These are phyloP conservation scores for Nothoprocta pentlandii DNA, from an alignment of 2,113 vertebrate genomes.

Conservation along the genomic window DNA sequence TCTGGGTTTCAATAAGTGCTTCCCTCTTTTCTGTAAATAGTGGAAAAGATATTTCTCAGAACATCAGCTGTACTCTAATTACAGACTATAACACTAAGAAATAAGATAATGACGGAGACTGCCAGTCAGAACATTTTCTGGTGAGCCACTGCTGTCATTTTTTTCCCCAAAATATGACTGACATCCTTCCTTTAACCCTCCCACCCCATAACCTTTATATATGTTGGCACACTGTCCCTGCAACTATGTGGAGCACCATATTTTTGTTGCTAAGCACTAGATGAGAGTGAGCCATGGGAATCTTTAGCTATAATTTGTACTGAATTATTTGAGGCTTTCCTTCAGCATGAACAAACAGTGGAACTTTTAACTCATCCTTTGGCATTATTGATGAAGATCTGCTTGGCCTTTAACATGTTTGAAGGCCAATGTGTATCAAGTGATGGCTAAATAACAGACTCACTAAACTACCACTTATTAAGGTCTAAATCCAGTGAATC, in stretches of 20 bases:
- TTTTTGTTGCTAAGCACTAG: neutral
- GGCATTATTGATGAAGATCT: neutral
- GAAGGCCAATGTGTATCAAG: neutral
- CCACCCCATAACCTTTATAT: neutral
- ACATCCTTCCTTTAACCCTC: slow-evolving; percentile 37
- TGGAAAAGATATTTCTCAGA: slow-evolving; percentile 36
- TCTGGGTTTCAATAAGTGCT: slow-evolving; percentile 1
- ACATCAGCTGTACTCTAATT: slow-evolving; percentile 4
- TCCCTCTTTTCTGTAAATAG: slow-evolving; percentile 10
- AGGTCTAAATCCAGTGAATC: neutral
- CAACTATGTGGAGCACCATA: neutral
- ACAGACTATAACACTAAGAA: neutral
- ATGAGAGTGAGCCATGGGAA: slow-evolving; percentile 11
- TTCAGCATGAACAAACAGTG: neutral
- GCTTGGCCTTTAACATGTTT: neutral
- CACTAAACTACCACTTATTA: neutral
- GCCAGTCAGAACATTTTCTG: slow-evolving; percentile 28
- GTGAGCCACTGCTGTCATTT: slow-evolving; percentile 7
- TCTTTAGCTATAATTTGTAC: slow-evolving; percentile 17
- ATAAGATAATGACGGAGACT: slow-evolving; percentile 29
- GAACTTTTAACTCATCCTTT: slow-evolving; percentile 43
- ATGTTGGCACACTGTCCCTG: slow-evolving; percentile 4
- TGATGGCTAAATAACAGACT: neutral
- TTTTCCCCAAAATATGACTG: slow-evolving; percentile 39
- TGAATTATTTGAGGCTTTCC: slow-evolving; percentile 48